Evolutionary conservation across 2,888 invertebrate genomes (phyloP), one percentile per base, ranked within the genome.

Genomic region (Argyresthia goedartella): DNA sequence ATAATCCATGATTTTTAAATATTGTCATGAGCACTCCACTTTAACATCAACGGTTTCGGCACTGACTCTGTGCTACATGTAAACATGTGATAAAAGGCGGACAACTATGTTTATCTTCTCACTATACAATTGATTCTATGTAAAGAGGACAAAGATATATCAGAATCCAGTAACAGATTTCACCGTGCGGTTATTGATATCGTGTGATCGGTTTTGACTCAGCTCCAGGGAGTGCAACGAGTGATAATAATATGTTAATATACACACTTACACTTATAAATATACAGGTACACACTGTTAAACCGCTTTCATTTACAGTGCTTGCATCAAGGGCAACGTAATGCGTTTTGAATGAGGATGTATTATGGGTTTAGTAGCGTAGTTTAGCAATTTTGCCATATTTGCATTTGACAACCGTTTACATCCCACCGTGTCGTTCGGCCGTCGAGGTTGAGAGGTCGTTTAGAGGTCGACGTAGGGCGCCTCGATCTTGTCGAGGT

Each of bases 381-480:
- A n/a, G n/a, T n/a, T n/a, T n/a, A n/a, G n/a, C n/a, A n/a, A n/a
- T n/a, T n/a, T n/a, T n/a, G n/a, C n/a, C n/a, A n/a, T n/a, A n/a
- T n/a, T n/a, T n/a, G n/a, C n/a, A n/a, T n/a, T n/a, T n/a, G n/a
- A n/a, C n/a, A n/a, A n/a, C n/a, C n/a, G n/a, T n/a, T n/a, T n/a
- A n/a, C n/a, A n/a, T n/a, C n/a, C n/a, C n/a, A n/a, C n/a, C n/a
- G n/a, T n/a, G n/a, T n/a, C n/a, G n/a, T n/a, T n/a, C n/a, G n/a
- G n/a, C n/a, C n/a, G n/a, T 7, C 36, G 36, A 7, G 36, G 36
- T 7, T 7, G 8, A 9, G 36, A 9, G 36, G 74, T 66, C 65
- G 73, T 78, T 78, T 85, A 85, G 75, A 85, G 82, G 66, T 85
- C 86, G 71, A 78, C 85, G 54, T 85, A 84, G 13, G 82, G 79